Percentiles rank a stretch among this genome's conserved stretches.
phyloP scores from a whole-genome alignment of 1,140 invertebrate species.

The Heliconius melpomene region DNA sequence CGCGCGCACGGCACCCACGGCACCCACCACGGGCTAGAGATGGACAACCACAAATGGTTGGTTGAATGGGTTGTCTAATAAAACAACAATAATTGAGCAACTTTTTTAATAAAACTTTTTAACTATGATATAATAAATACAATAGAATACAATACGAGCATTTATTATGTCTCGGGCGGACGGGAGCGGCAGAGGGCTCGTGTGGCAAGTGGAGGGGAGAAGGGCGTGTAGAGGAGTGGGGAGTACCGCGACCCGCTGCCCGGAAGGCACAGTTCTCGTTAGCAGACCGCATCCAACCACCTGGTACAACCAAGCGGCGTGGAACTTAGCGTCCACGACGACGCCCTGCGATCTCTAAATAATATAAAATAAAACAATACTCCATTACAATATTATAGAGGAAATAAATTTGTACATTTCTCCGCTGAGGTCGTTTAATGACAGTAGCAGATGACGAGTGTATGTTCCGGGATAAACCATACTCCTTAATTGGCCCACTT shows the following conservation, averaged over 20 bases:
- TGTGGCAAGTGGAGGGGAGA: slow-evolving; percentile 1
- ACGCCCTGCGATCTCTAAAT: neutral
- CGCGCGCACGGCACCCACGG: too few species aligned
- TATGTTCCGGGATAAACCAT: neutral
- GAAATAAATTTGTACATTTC: slow-evolving; percentile 12
- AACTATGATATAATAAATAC: slow-evolving; percentile 78
- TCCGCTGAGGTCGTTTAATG: neutral
- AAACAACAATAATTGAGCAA: slow-evolving; percentile 70
- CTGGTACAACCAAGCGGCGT: neutral
- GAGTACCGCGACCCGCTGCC: slow-evolving; percentile 38
- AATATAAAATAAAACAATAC: slow-evolving; percentile 5
- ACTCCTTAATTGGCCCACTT: slow-evolving; percentile 7
- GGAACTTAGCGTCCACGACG: neutral
- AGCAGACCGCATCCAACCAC: slow-evolving; percentile 16
- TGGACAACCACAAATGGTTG: neutral
- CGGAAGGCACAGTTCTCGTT: slow-evolving; percentile 67
- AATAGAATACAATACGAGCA: slow-evolving; percentile 77
- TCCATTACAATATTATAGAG: slow-evolving; percentile 7
- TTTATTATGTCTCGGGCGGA: slow-evolving; percentile 63
- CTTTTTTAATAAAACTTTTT: slow-evolving; percentile 76
- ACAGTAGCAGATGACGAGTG: slow-evolving; percentile 1
- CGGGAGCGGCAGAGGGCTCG: slow-evolving; percentile 36
- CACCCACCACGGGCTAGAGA: too few species aligned
- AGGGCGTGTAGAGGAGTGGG: slow-evolving; percentile 40
- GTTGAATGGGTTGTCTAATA: too few species aligned